phyloP scores from a whole-genome alignment of 2,113 vertebrate species.

The Otocyon megalotis region DNA sequence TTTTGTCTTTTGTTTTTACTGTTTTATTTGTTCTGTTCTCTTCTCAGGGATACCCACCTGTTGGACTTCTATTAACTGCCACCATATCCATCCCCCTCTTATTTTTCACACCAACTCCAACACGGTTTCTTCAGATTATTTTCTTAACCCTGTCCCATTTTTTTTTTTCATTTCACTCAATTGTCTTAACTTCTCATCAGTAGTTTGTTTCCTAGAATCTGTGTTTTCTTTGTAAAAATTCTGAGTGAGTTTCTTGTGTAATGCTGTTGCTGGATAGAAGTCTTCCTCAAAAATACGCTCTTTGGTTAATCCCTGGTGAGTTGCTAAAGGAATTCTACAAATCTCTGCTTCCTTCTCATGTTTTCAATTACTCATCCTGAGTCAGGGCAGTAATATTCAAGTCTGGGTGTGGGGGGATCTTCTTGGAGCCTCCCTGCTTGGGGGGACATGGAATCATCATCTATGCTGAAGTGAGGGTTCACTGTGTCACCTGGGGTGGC shows the following conservation, averaged over 20 bases:
- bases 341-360: background rate
- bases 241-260: too few species aligned
- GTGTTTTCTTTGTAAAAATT: background rate
- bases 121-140: background rate
- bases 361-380: slow-evolving; percentile 60
- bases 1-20: background rate
- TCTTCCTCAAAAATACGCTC: background rate
- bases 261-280: background rate
- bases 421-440: background rate
- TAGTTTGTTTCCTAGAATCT: background rate
- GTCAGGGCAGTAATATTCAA: slow-evolving; percentile 47
- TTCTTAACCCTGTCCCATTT: slow-evolving; percentile 12
- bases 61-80: background rate
- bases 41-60: background rate
- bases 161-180: background rate
- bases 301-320: background rate
- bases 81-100: too few species aligned
- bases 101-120: background rate
- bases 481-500: background rate
- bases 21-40: background rate
- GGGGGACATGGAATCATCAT: background rate
- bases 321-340: background rate
- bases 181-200: background rate
- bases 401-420: background rate
- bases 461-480: background rate